Conservation (phyloP, 92 coral and sea anemone genomes). For the Heliopora coerulea region DNA sequence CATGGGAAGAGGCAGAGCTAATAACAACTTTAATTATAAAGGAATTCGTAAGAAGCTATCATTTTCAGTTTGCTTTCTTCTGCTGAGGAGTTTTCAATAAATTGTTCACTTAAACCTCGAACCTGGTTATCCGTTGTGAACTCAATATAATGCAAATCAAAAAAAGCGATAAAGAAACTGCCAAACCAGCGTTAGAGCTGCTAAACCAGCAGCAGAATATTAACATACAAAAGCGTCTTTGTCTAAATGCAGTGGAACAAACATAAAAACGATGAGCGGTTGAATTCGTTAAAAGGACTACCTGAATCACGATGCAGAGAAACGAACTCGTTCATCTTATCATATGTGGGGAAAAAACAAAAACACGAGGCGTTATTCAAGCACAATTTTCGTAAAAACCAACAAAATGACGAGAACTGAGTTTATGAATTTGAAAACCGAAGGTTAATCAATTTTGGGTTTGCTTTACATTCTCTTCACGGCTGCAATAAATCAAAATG, state of each 20-base stretch:
- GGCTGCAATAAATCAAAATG: constrained; percentile 35
- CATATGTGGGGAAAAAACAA: no score
- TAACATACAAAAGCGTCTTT: no score
- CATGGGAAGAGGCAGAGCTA: constrained; percentile 25
- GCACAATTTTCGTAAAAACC: not conserved
- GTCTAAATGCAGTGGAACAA: no score
- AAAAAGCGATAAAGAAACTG: not conserved
- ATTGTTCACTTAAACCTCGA: no score
- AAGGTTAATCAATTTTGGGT: constrained; percentile 31
- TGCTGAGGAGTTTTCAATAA: not conserved
- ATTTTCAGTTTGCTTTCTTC: not conserved
- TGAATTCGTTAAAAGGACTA: no score
- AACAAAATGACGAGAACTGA: not conserved
- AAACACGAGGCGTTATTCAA: no score
- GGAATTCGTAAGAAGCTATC: not conserved
- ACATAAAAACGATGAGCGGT: no score
- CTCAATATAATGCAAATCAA: no score
- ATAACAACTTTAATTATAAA: not conserved
- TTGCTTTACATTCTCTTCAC: constrained; percentile 18
- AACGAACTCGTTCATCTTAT: no score
- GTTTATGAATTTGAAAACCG: not conserved
- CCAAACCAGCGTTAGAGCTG: not conserved
- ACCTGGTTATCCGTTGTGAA: no score
- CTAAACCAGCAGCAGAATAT: no score
- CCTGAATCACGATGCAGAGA: no score